phyloP scores from a whole-genome alignment of 2,113 vertebrate species.

The Rhinopomastus cyanomelas region DNA sequence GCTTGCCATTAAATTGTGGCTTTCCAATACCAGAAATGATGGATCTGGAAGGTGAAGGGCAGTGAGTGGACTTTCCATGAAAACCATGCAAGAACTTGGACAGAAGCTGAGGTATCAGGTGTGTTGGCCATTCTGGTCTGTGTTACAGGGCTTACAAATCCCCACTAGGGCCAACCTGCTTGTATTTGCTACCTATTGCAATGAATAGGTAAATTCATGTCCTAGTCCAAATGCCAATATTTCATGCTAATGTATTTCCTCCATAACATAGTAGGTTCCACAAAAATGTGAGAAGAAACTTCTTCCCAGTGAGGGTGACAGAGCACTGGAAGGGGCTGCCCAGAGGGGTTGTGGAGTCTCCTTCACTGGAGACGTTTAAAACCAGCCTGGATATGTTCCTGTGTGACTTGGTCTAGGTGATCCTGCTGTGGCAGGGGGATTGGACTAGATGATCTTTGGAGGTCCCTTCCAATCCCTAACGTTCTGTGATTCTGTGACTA shows the following conservation, averaged over 20 bases:
- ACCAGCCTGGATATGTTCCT: too few species aligned
- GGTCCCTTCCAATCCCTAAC: too few species aligned
- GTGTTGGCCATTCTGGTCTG: neutral
- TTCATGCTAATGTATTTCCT: neutral
- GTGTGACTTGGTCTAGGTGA: too few species aligned
- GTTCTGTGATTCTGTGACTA: too few species aligned
- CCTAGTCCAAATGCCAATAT: neutral
- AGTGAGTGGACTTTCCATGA: neutral
- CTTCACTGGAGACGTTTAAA: too few species aligned
- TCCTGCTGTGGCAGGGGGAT: too few species aligned
- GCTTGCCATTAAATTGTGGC: neutral
- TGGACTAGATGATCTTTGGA: too few species aligned
- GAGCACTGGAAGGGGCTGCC: too few species aligned
- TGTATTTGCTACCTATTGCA: neutral
- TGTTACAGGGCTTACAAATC: neutral
- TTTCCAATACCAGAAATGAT: neutral
- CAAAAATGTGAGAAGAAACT: too few species aligned
- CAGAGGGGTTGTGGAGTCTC: too few species aligned
- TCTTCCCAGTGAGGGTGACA: too few species aligned
- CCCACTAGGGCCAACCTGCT: neutral
- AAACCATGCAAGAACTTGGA: neutral
- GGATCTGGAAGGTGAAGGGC: neutral
- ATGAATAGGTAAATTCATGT: neutral
- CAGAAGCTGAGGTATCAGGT: neutral
- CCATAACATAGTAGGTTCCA: too few species aligned